A percentile compares a stretch with the other conserved stretches of the same genome.
phyloP scores from a whole-genome alignment of 2,888 invertebrate species.

The Pseudococcus jackbeardsleyi region DNA sequence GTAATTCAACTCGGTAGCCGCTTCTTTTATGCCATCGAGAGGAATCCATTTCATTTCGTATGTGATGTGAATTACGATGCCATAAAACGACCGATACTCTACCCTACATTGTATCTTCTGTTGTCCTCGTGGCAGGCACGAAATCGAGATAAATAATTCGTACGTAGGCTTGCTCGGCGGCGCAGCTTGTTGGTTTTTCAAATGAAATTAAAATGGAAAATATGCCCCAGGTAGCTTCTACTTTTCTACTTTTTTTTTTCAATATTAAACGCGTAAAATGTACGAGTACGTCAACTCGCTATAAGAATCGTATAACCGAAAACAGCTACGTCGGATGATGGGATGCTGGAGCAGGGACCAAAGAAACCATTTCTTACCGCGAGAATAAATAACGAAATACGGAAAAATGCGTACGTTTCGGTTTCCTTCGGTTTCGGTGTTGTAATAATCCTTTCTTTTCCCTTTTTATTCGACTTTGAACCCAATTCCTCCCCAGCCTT shows the following conservation, averaged over 20 bases:
- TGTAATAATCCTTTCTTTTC: not conserved
- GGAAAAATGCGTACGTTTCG: not conserved
- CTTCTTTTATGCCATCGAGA: not conserved
- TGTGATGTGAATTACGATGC: not conserved
- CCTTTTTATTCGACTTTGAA: not conserved
- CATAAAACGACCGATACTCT: not conserved
- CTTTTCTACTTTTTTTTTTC: not conserved
- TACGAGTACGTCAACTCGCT: not conserved
- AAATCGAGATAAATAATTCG: not conserved
- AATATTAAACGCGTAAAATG: not conserved
- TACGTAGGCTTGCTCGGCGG: not conserved
- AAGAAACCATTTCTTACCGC: not conserved
- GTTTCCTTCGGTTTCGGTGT: not conserved
- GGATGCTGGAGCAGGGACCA: not conserved
- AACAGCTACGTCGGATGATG: not conserved
- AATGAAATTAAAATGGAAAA: conserved; percentile 4
- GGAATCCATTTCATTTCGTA: conserved; percentile 13
- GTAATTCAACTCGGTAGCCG: not conserved
- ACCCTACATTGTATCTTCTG: not conserved
- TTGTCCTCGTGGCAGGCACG: not conserved
- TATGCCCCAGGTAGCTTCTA: not conserved
- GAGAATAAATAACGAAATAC: conserved; percentile 1
- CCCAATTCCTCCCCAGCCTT: not conserved
- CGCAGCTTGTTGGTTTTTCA: not conserved
- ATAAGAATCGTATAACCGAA: not conserved